phyloP scores from a whole-genome alignment of 2,113 vertebrate species.

The Equus quagga region DNA sequence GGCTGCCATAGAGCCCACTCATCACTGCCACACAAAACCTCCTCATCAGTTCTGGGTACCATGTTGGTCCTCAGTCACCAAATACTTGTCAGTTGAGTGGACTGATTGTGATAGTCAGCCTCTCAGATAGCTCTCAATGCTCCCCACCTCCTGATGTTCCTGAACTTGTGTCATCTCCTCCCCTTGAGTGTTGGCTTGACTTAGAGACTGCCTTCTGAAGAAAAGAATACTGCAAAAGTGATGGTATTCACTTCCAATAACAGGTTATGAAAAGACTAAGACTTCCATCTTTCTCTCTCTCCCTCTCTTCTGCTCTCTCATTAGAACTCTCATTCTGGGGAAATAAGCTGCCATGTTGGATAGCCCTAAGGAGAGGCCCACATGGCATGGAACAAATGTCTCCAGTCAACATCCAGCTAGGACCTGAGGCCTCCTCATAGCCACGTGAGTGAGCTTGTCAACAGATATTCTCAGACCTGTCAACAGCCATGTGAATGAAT shows the following conservation, averaged over 20 bases:
- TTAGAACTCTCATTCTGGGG: neutral
- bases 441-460: neutral
- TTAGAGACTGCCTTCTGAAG: neutral
- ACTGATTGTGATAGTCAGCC: neutral
- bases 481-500: neutral
- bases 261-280: neutral
- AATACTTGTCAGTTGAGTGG: neutral
- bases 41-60: neutral
- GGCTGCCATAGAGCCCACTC: neutral
- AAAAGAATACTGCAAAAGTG: neutral
- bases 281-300: no score
- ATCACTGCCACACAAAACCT: neutral
- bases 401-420: neutral
- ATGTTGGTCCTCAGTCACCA: neutral
- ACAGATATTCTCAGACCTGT: neutral
- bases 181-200: neutral
- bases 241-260: neutral
- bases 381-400: no score
- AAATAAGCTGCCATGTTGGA: neutral
- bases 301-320: neutral
- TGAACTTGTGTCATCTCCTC: neutral
- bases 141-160: neutral
- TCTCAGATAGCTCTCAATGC: neutral
- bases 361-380: neutral
- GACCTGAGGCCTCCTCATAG: neutral